Conservation (phyloP, 2,888 invertebrate genomes). For the Panzeria rudis region DNA sequence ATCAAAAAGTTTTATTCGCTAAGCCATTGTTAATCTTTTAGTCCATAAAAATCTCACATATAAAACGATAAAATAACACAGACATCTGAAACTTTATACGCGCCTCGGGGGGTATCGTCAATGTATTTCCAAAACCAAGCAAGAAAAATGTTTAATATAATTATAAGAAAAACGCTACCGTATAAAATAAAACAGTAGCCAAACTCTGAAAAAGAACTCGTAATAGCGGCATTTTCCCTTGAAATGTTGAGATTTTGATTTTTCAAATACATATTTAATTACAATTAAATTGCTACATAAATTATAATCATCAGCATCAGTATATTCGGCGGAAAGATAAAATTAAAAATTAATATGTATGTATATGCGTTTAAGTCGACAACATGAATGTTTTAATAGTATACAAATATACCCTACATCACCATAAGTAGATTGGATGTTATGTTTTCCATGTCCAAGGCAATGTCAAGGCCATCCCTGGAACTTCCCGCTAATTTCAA, state of each 20-base stretch:
- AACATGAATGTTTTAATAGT: background rate
- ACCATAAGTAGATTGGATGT: background rate
- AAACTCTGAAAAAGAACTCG: constrained; percentile 4
- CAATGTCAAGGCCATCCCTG: too few species aligned
- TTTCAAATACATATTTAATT: constrained; percentile 69
- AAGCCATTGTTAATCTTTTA: background rate
- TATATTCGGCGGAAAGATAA: constrained; percentile 55
- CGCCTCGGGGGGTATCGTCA: constrained; percentile 62
- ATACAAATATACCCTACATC: background rate
- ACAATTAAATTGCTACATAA: constrained; percentile 72
- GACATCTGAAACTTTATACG: constrained; percentile 50
- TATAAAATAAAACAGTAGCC: constrained; percentile 63
- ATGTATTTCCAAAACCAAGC: constrained; percentile 11
- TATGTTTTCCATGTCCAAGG: too few species aligned
- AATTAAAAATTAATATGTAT: constrained; percentile 31
- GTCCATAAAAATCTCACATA: constrained; percentile 20
- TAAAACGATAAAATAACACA: constrained; percentile 49
- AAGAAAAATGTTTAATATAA: background rate
- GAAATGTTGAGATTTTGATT: constrained; percentile 50
- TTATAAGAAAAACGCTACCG: constrained; percentile 63
- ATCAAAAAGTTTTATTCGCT: background rate
- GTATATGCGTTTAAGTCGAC: background rate
- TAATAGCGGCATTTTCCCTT: constrained; percentile 53
- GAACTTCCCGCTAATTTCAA: too few species aligned
- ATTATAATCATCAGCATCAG: constrained; percentile 53